These are phyloP conservation scores for Tetragonisca angustula DNA, from an alignment of 2,888 invertebrate species.

Conservation along the genomic window DNA sequence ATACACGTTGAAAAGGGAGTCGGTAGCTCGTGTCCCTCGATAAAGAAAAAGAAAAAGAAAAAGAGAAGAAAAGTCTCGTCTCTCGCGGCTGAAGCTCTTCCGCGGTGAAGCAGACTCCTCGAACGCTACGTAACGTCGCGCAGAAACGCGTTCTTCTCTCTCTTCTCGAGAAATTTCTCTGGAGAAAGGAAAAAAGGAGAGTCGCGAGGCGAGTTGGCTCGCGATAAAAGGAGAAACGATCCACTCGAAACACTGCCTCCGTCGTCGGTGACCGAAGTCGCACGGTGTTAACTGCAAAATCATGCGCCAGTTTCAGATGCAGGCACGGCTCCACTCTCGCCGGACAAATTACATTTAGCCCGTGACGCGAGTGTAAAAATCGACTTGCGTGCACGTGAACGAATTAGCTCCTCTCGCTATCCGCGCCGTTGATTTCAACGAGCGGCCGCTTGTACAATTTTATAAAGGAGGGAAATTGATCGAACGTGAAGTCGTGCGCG, in stretches of 20 bases:
- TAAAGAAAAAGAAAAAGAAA: slow-evolving; percentile 13
- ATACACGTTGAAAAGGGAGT: slow-evolving; percentile 35
- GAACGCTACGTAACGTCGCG: not conserved
- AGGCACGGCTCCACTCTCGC: slow-evolving; percentile 21
- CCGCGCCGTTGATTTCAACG: too few relatives aligned
- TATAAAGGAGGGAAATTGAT: not conserved
- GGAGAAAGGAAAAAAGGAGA: not conserved
- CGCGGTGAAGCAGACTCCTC: not conserved
- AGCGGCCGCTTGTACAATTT: not conserved
- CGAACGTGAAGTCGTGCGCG: not conserved
- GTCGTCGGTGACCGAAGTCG: not conserved
- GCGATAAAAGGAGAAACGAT: slow-evolving; percentile 12
- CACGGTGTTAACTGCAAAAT: slow-evolving; percentile 39
- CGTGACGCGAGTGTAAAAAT: not conserved
- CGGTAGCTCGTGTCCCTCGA: slow-evolving; percentile 21
- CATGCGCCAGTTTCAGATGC: slow-evolving; percentile 18
- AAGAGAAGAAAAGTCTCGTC: slow-evolving; percentile 23
- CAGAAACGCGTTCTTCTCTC: slow-evolving; percentile 1
- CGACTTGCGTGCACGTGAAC: not conserved
- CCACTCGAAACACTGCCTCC: slow-evolving; percentile 14
- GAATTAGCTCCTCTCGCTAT: not conserved
- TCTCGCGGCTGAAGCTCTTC: slow-evolving; percentile 22
- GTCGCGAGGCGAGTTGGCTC: not conserved
- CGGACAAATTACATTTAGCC: slow-evolving; percentile 26
- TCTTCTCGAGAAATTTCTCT: slow-evolving; percentile 27